Conservation (phyloP, 2,888 invertebrate genomes). For the Ryuthela nishihirai region DNA sequence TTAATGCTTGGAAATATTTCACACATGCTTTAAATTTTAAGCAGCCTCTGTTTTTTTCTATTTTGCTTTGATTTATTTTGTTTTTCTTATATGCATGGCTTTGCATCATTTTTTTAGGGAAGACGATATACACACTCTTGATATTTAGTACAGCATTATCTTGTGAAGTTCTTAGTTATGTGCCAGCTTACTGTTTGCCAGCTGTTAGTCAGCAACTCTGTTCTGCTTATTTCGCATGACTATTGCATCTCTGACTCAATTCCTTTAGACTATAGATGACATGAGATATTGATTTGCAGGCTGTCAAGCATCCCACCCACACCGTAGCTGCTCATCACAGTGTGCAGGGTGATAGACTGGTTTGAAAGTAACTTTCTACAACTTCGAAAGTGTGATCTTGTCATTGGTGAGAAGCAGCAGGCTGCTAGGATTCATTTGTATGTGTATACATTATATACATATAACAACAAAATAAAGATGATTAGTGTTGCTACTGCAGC, state of each 20-base stretch:
- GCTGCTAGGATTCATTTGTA: slow-evolving; percentile 26
- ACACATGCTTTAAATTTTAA: too few relatives aligned
- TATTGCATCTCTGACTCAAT: too few relatives aligned
- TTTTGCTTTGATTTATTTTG: too few relatives aligned
- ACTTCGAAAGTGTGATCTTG: too few relatives aligned
- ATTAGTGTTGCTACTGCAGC: background rate
- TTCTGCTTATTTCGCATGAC: too few relatives aligned
- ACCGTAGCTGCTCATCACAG: slow-evolving; percentile 34
- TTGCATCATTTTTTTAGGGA: slow-evolving; percentile 36
- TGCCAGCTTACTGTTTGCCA: slow-evolving; percentile 12
- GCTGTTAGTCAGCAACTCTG: too few relatives aligned
- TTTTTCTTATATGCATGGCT: slow-evolving; percentile 32
- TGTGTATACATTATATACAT: slow-evolving; percentile 11
- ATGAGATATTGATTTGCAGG: too few relatives aligned
- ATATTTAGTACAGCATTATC: slow-evolving; percentile 33
- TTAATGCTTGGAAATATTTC: too few relatives aligned
- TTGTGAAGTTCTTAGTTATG: too few relatives aligned
- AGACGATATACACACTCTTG: slow-evolving; percentile 31
- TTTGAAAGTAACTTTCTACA: too few relatives aligned
- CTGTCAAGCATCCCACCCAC: slow-evolving; percentile 29
- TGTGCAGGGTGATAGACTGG: slow-evolving; percentile 40
- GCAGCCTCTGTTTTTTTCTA: too few relatives aligned
- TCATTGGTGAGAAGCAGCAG: slow-evolving; percentile 26
- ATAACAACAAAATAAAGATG: background rate
- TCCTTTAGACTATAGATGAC: too few relatives aligned